These are phyloP conservation scores for Lysiphlebus fabarum DNA, from an alignment of 1,140 invertebrate genomes.

Conservation along the genomic window DNA sequence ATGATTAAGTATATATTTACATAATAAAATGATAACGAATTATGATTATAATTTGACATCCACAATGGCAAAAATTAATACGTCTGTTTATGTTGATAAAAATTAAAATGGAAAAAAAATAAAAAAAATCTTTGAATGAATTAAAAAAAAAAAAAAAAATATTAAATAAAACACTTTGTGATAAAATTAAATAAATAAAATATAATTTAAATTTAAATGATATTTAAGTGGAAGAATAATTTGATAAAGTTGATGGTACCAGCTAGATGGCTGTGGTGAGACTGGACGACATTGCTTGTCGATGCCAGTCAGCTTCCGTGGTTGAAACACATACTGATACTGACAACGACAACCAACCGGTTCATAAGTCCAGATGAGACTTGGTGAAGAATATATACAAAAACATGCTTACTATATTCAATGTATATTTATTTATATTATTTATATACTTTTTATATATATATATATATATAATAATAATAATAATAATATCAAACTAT, in stretches of 20 bases:
- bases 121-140: neutral
- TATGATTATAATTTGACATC: too few relatives aligned
- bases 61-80: too few relatives aligned
- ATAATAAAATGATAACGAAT: too few relatives aligned
- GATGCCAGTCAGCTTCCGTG: slow-evolving; percentile 44
- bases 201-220: neutral
- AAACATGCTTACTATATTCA: too few relatives aligned
- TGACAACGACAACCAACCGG: slow-evolving; percentile 7
- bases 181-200: neutral
- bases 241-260: slow-evolving; percentile 21
- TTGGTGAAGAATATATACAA: too few relatives aligned
- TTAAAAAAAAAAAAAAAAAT: neutral
- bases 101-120: too few relatives aligned
- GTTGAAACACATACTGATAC: slow-evolving; percentile 26
- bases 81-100: too few relatives aligned
- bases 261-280: slow-evolving; percentile 39
- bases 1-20: too few relatives aligned
- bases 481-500: too few relatives aligned
- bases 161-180: neutral
- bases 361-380: slow-evolving; percentile 9
- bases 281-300: slow-evolving; percentile 44
- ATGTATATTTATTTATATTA: too few relatives aligned
- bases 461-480: too few relatives aligned
- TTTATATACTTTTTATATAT: too few relatives aligned
- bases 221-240: slow-evolving; percentile 7